These are phyloP conservation scores for Pristionchus mayeri DNA, from an alignment of 2,888 invertebrate genomes.

Conservation along the genomic window DNA sequence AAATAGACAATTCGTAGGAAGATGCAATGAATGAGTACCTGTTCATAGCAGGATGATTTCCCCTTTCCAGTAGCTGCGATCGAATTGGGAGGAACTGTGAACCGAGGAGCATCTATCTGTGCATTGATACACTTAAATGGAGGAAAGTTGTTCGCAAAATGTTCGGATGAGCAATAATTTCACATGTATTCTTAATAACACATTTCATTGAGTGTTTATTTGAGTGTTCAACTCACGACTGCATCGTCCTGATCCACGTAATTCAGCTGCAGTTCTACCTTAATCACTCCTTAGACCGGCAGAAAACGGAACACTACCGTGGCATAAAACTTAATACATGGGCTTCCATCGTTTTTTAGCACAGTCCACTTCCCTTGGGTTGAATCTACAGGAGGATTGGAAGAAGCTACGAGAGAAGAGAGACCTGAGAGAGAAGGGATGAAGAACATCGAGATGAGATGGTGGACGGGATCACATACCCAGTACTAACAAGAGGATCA, in stretches of 20 bases:
- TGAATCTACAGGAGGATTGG: neutral
- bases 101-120: too few species aligned
- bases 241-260: neutral
- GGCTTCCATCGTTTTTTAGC: neutral
- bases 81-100: neutral
- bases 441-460: neutral
- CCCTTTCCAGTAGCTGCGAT: too few species aligned
- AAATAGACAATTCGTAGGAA: neutral
- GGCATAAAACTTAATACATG: conserved; percentile 40
- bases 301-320: neutral
- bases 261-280: conserved; percentile 4
- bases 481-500: conserved; percentile 28
- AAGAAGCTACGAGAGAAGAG: neutral
- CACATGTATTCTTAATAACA: too few species aligned
- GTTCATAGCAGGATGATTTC: neutral
- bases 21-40: neutral
- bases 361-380: conserved; percentile 6
- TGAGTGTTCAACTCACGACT: neutral
- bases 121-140: neutral
- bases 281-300: neutral
- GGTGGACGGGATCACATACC: neutral
- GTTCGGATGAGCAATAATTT: too few species aligned
- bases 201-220: too few species aligned
- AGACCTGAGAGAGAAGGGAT: neutral
- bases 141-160: neutral